phyloP scores from a whole-genome alignment of 2,113 vertebrate species.

The Piaya cayana region DNA sequence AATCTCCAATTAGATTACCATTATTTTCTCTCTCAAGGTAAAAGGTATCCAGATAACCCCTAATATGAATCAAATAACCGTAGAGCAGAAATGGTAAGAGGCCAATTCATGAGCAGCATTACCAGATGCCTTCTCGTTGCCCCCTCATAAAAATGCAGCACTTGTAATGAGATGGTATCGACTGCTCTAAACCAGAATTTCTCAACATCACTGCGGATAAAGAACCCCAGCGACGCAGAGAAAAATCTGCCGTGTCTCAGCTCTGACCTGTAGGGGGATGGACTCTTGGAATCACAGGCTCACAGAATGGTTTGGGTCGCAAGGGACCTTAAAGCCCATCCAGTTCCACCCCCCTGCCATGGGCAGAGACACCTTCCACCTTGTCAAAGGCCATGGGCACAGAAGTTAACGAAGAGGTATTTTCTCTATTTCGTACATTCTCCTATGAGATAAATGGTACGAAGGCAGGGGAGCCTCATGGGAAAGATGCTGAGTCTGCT shows the following conservation, averaged over 20 bases:
- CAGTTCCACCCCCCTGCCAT: no score
- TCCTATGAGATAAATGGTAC: background rate
- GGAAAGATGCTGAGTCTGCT: background rate
- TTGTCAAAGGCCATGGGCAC: background rate
- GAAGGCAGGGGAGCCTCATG: fast-evolving
- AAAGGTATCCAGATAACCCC: constrained; percentile 29
- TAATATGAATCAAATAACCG: constrained; percentile 29
- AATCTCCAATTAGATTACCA: constrained; percentile 40
- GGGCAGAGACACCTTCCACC: no score
- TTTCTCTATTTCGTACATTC: background rate
- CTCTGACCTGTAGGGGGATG: background rate
- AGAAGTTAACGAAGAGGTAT: background rate
- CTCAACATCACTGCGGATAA: background rate
- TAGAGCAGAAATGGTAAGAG: background rate
- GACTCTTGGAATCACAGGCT: background rate
- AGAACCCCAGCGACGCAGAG: background rate
- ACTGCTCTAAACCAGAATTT: background rate
- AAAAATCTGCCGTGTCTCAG: background rate
- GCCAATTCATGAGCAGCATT: background rate
- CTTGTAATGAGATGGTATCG: background rate
- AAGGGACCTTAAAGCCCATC: no score
- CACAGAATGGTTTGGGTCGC: no score
- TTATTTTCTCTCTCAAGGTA: constrained; percentile 19
- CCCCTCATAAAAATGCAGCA: background rate
- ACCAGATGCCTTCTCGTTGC: background rate